Evolutionary conservation across 2,888 invertebrate species (phyloP).

Genomic region (Platynereis dumerilii): DNA sequence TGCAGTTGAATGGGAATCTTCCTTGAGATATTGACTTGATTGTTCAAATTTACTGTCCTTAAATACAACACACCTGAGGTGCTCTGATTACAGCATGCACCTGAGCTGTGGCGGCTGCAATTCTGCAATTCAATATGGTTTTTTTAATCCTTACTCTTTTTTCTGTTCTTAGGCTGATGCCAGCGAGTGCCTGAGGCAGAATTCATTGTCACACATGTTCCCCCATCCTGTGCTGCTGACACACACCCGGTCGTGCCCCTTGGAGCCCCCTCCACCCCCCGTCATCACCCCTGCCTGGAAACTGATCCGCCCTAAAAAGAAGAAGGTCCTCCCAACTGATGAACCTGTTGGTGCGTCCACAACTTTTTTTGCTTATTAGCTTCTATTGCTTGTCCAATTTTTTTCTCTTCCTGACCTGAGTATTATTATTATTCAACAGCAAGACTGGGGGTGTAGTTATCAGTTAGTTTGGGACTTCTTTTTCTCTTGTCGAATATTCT

Average conservation of each 20-base stretch:
- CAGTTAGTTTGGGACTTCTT: too few relatives aligned
- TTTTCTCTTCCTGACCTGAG: neutral
- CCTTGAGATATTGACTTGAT: too few relatives aligned
- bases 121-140: neutral
- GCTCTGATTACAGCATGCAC: slow-evolving; percentile 3
- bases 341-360: slow-evolving; percentile 53
- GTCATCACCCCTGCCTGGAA: slow-evolving; percentile 62
- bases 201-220: slow-evolving; percentile 59
- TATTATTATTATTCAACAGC: too few relatives aligned
- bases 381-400: neutral
- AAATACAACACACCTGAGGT: too few relatives aligned
- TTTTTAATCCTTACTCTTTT: too few relatives aligned
- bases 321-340: slow-evolving; percentile 56
- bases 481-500: too few relatives aligned
- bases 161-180: slow-evolving; percentile 54
- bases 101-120: neutral
- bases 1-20: too few relatives aligned
- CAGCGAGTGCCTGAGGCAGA: slow-evolving; percentile 59
- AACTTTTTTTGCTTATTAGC: neutral
- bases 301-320: slow-evolving; percentile 59
- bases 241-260: slow-evolving; percentile 61
- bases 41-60: too few relatives aligned
- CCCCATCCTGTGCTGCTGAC: slow-evolving; percentile 61
- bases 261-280: slow-evolving; percentile 61
- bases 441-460: too few relatives aligned